A percentile compares a stretch with the other conserved stretches of the same genome.
Conservation (phyloP, 1,140 invertebrate genomes). For the Tetragnatha versicolor region DNA sequence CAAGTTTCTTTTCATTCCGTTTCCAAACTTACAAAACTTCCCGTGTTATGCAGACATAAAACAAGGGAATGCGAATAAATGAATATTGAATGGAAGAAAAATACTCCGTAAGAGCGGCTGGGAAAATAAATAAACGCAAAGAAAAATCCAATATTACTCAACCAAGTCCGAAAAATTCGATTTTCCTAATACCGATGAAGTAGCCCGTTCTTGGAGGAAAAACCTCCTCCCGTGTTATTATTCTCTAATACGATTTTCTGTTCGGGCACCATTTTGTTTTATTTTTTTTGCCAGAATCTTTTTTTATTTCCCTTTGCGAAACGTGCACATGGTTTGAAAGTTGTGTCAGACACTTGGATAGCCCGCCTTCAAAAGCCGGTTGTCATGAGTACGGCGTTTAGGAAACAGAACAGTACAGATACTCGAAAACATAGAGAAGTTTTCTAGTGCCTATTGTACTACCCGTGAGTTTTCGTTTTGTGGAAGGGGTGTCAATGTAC, state of each 20-base stretch:
- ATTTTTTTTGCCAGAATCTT: too few relatives aligned
- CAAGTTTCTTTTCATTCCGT: not conserved
- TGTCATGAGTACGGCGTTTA: constrained; percentile 9
- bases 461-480: not conserved
- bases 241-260: constrained; percentile 22
- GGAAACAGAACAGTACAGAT: constrained; percentile 7
- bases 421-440: constrained; percentile 6
- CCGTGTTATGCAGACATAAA: not conserved
- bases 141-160: constrained; percentile 2
- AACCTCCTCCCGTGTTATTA: not conserved
- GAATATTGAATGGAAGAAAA: constrained; percentile 1
- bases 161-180: constrained; percentile 28
- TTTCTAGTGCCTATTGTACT: not conserved
- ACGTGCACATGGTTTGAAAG: not conserved
- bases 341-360: constrained; percentile 12
- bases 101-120: not conserved
- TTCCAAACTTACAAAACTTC: constrained; percentile 6
- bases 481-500: too few relatives aligned
- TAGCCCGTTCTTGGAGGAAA: not conserved
- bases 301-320: not conserved
- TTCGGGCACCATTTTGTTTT: not conserved
- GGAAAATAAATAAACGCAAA: not conserved
- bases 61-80: constrained; percentile 12
- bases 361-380: not conserved
- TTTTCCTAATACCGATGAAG: constrained; percentile 13